Evolutionary conservation across 2,113 vertebrate genomes (phyloP).

Genomic region (Albula glossodonta): DNA sequence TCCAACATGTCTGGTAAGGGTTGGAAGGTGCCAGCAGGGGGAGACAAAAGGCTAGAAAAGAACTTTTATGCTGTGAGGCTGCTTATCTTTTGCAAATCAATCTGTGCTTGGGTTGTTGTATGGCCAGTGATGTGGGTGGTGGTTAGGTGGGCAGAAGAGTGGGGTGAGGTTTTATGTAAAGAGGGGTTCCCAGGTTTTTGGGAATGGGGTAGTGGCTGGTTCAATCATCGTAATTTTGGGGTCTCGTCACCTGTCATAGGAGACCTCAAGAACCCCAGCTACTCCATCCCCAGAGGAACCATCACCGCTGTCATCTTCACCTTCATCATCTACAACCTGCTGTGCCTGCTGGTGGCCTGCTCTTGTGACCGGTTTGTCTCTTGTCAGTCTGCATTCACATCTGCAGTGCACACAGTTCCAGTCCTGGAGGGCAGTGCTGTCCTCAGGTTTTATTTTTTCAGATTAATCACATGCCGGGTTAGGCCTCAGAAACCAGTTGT

Average conservation of each 20-base stretch:
- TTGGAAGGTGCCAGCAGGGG: neutral
- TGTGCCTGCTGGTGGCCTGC: conserved; percentile 79
- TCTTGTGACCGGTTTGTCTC: conserved; percentile 79
- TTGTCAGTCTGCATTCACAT: neutral
- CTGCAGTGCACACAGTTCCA: no score
- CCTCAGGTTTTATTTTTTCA: no score
- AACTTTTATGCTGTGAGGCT: no score
- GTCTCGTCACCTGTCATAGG: conserved; percentile 59
- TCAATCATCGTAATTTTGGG: neutral
- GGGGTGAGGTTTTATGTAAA: no score
- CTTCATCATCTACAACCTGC: conserved; percentile 82
- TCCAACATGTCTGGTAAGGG: conserved; percentile 84
- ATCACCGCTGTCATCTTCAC: conserved; percentile 89
- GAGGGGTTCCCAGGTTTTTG: neutral
- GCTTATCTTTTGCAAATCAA: no score
- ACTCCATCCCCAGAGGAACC: conserved; percentile 86
- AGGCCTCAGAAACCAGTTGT: no score
- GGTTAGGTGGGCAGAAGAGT: no score
- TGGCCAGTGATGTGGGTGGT: no score
- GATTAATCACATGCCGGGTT: no score
- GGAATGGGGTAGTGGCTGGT: neutral
- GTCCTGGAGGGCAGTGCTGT: no score
- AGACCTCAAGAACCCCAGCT: conserved; percentile 84
- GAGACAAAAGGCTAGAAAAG: no score
- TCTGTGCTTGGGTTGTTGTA: no score